These are phyloP conservation scores for Eristalinus sepulchralis DNA, from an alignment of 2,888 invertebrate species.

Conservation along the genomic window DNA sequence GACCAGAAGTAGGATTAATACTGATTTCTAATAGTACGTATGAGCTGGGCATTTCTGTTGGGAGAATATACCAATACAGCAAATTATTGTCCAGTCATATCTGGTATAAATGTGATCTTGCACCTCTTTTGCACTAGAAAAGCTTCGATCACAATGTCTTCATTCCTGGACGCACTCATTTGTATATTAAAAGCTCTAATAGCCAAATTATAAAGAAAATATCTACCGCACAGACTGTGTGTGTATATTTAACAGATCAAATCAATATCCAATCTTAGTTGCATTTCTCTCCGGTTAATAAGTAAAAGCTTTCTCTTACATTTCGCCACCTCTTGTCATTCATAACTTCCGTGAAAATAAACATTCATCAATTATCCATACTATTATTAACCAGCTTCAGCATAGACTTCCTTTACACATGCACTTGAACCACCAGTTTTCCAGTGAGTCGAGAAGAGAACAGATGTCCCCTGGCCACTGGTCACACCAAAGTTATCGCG, in stretches of 20 bases:
- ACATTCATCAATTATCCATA: neutral
- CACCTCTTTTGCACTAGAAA: too few species aligned
- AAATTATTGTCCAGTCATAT: too few species aligned
- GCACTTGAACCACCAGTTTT: neutral
- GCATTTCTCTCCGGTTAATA: constrained; percentile 8
- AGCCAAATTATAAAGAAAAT: neutral
- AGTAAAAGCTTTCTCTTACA: neutral
- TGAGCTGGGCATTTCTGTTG: too few species aligned
- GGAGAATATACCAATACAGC: too few species aligned
- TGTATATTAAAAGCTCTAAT: neutral
- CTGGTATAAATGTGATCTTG: too few species aligned
- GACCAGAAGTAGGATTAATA: too few species aligned
- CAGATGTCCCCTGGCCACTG: neutral
- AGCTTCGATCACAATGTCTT: neutral
- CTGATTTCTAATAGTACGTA: too few species aligned
- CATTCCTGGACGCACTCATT: neutral
- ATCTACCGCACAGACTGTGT: neutral
- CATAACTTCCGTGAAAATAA: neutral
- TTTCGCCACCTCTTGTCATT: neutral
- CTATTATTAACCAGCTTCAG: neutral
- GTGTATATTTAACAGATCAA: neutral
- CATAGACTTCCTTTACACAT: neutral
- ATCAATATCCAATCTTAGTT: neutral
- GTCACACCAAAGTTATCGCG: neutral
- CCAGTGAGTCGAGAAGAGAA: neutral